These are phyloP conservation scores for Gavialis gangeticus DNA, from an alignment of 2,113 vertebrate genomes.

Conservation along the genomic window DNA sequence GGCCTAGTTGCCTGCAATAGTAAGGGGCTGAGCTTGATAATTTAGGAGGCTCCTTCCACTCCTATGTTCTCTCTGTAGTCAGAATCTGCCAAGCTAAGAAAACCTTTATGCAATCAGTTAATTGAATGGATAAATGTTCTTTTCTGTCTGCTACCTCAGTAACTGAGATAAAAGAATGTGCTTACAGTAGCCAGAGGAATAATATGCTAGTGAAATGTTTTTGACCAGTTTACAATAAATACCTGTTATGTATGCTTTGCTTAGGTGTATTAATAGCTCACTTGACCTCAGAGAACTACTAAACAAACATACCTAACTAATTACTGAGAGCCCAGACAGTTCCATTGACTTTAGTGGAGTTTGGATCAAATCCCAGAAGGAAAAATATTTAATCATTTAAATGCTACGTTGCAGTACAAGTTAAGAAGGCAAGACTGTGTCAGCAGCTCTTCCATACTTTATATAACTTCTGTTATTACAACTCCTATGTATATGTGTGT, in stretches of 20 bases:
- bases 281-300: conserved; percentile 4
- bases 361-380: neutral
- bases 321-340: neutral
- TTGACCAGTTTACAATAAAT: too few relatives aligned
- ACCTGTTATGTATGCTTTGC: too few relatives aligned
- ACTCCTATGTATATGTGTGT: neutral
- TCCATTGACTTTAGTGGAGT: neutral
- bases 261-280: neutral
- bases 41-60: too few relatives aligned
- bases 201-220: neutral
- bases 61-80: neutral
- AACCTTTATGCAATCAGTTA: neutral
- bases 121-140: neutral
- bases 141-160: neutral
- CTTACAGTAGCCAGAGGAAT: neutral
- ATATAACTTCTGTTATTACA: neutral
- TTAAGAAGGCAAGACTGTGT: neutral
- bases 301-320: neutral
- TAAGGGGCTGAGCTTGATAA: too few relatives aligned
- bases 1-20: too few relatives aligned
- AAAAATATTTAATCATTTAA: neutral
- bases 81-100: neutral
- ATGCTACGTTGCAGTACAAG: neutral
- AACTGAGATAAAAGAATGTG: neutral
- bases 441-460: neutral